phyloP scores from a whole-genome alignment of 2,113 vertebrate species.

The Notothenia coriiceps region DNA sequence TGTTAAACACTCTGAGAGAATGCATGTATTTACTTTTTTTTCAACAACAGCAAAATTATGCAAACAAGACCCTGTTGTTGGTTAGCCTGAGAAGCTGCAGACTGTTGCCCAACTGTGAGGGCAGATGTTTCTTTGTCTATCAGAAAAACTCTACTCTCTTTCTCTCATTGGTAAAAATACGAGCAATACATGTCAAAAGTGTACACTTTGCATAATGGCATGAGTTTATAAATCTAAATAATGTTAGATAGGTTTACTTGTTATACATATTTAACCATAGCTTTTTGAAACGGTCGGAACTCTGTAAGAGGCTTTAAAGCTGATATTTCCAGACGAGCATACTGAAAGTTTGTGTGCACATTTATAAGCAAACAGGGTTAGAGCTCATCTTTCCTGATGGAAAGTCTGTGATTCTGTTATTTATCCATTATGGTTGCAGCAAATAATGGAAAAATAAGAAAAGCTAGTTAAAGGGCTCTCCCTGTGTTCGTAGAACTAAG shows the following conservation, averaged over 20 bases:
- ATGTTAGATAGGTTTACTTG: background rate
- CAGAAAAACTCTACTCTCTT: background rate
- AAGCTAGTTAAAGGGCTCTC: conserved; percentile 17
- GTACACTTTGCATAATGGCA: background rate
- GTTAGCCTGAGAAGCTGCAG: conserved; percentile 15
- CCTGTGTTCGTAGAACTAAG: conserved; percentile 7
- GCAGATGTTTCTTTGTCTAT: background rate
- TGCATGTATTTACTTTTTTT: conserved; percentile 8
- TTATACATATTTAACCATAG: background rate
- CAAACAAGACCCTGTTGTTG: background rate
- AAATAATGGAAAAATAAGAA: conserved; percentile 26
- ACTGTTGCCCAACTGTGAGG: conserved; percentile 21
- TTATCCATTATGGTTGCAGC: conserved; percentile 31
- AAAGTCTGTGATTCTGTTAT: conserved; percentile 2
- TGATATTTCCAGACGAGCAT: background rate
- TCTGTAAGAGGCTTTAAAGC: background rate
- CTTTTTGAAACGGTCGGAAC: background rate
- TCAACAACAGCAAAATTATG: background rate
- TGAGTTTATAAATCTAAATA: background rate
- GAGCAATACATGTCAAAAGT: background rate
- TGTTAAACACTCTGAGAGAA: background rate
- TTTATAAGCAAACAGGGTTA: background rate
- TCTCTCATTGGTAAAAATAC: background rate
- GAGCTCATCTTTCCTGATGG: conserved; percentile 28
- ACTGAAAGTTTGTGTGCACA: conserved; percentile 3